Evolutionary conservation across 2,888 invertebrate genomes (phyloP), one percentile per base, ranked within the genome.

Genomic region (Archaeoteleia sp.): DNA sequence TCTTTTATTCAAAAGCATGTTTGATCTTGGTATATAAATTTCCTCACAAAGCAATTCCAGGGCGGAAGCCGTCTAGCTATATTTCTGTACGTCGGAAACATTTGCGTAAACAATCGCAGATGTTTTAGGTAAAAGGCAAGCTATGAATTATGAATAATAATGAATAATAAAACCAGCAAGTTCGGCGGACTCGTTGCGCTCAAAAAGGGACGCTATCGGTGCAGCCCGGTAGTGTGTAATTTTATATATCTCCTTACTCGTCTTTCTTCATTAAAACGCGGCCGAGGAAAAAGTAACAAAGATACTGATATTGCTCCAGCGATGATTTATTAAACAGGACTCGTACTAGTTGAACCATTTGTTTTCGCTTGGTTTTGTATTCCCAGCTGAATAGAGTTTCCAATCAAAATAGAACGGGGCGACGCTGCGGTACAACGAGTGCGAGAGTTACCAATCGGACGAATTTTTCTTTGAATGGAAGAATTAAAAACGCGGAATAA

Each of bases 381-480:
- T 65, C 63, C 75, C 53, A 27, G 25, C 25, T 40, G 67, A 72
- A 76, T 76, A 62, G 70, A 73, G 71, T 62, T 73, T 30, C 55
- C 46, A 30, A 39, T 57, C 39, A 46, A 46, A 51, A 60, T 34
- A n/a, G 7, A 15, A 37, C 20, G 6, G 10, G 23, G 6, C 20
- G 15, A 9, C 9, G 9, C 10, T 9, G 10, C 9, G 20, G 15
- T 14, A 37, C 14, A 7, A 15, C 15, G n/a, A 39, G 20, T 20
- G 20, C 1, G 6, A 15, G 39, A 13, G 35, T 15, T 30, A 1
- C 30, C 30, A 30, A 30, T 30, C 30, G 6, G 10, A 10, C 9
- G 30, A 30, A 30, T 10, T 30, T 30, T 30, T 30, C 30, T 30
- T 10, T 10, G 10, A 10, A 10, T 2, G 4, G 9, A 10, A 10